Percentiles rank a stretch among this genome's conserved stretches.
Evolutionary conservation across 2,888 invertebrate species (phyloP).

Genomic region (Plagodis dolabraria): DNA sequence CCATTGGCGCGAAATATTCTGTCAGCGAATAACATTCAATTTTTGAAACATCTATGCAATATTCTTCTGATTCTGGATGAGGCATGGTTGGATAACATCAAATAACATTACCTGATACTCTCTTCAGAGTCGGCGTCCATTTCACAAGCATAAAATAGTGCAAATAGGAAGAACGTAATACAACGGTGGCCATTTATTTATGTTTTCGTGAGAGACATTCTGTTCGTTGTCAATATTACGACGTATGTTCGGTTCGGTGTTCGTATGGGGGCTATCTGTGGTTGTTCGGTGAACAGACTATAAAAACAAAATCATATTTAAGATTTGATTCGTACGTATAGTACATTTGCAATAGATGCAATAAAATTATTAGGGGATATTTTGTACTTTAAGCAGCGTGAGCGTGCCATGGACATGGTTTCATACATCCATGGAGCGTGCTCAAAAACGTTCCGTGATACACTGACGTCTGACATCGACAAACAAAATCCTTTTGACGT

Average conservation of each 20-base stretch:
- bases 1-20: constrained; percentile 76
- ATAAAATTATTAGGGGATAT: too few species aligned
- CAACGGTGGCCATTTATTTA: constrained; percentile 84
- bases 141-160: constrained; percentile 72
- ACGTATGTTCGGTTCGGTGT: constrained; percentile 38
- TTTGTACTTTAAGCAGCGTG: too few species aligned
- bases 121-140: constrained; percentile 75
- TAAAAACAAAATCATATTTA: too few species aligned
- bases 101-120: constrained; percentile 59
- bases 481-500: too few species aligned
- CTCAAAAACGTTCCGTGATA: too few species aligned
- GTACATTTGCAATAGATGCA: too few species aligned
- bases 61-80: constrained; percentile 23
- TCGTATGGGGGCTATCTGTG: constrained; percentile 22
- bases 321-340: too few species aligned
- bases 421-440: too few species aligned
- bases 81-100: constrained; percentile 7
- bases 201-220: constrained; percentile 72
- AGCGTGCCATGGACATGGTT: too few species aligned
- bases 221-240: constrained; percentile 58
- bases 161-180: constrained; percentile 77
- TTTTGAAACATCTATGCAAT: constrained; percentile 42
- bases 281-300: background rate
- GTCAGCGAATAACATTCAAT: constrained; percentile 68
- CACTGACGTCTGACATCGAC: too few species aligned